Evolutionary conservation across 2,888 invertebrate genomes (phyloP).

Genomic region (Monochamus alternatus): DNA sequence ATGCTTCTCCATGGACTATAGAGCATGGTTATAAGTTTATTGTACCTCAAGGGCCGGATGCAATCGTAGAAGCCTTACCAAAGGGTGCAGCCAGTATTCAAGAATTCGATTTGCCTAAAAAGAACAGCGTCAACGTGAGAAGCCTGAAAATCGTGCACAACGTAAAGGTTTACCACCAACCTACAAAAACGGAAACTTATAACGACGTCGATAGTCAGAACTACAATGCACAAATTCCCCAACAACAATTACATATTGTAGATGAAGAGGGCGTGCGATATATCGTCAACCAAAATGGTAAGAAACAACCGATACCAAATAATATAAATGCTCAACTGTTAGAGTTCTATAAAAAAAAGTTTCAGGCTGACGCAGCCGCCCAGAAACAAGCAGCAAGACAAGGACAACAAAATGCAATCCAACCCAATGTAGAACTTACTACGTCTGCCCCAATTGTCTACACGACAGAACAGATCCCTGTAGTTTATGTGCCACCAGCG

Average conservation of each 20-base stretch:
- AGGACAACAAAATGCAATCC: conserved; percentile 28
- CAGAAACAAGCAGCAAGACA: conserved; percentile 40
- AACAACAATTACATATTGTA: conserved; percentile 9
- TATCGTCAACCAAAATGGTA: conserved; percentile 20
- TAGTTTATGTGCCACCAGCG: conserved; percentile 1
- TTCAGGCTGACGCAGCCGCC: conserved; percentile 56
- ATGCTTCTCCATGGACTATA: conserved; percentile 55
- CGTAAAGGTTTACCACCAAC: conserved; percentile 43
- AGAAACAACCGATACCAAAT: background rate
- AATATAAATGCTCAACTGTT: conserved; percentile 48
- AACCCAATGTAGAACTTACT: background rate
- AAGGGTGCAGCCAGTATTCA: conserved; percentile 53
- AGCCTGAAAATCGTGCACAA: conserved; percentile 50
- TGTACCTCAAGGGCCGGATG: conserved; percentile 48
- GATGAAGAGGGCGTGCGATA: conserved; percentile 10
- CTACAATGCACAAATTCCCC: background rate
- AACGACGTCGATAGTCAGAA: background rate
- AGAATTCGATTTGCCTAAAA: conserved; percentile 52
- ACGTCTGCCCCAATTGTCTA: background rate
- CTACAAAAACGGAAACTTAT: conserved; percentile 1
- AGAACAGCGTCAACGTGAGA: conserved; percentile 49
- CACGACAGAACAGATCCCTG: background rate
- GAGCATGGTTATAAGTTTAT: conserved; percentile 63
- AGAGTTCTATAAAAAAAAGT: conserved; percentile 60
- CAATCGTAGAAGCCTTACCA: conserved; percentile 19